These are phyloP conservation scores for Ypsolopha scabrella DNA, from an alignment of 2,888 invertebrate species.

Conservation along the genomic window DNA sequence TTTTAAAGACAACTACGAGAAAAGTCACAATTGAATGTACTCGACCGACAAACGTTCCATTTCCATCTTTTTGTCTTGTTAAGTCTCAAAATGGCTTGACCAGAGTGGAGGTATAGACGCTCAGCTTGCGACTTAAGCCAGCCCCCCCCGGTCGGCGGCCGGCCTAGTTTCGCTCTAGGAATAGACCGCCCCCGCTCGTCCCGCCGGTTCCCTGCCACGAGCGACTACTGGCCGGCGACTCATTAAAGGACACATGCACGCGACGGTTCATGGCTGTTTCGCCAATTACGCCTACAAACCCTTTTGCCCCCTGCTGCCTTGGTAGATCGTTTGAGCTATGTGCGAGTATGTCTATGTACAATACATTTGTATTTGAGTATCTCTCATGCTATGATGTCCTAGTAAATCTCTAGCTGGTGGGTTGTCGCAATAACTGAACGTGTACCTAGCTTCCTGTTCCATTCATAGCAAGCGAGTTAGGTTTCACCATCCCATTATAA, in stretches of 20 bases:
- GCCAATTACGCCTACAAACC: constrained; percentile 11
- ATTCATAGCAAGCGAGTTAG: too few species aligned
- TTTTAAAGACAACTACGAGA: too few species aligned
- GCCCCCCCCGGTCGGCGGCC: constrained; percentile 55
- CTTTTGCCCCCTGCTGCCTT: not conserved
- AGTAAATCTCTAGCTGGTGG: too few species aligned
- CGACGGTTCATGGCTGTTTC: constrained; percentile 17
- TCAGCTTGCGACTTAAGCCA: constrained; percentile 18
- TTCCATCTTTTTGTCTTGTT: not conserved
- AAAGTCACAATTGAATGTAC: too few species aligned
- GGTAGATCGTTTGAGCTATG: too few species aligned
- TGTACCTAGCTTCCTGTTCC: too few species aligned
- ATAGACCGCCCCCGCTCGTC: constrained; percentile 52
- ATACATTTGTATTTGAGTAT: too few species aligned
- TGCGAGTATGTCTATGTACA: too few species aligned
- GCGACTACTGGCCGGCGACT: constrained; percentile 19
- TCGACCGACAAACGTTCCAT: too few species aligned
- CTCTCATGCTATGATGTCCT: too few species aligned
- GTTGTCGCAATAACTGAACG: too few species aligned
- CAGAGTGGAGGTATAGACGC: constrained; percentile 6
- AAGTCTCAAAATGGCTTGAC: not conserved
- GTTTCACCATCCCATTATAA: too few species aligned
- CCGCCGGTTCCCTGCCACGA: constrained; percentile 50
- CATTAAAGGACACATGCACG: constrained; percentile 45
- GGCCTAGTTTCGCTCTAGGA: constrained; percentile 66